Conservation (phyloP, 2,113 vertebrate genomes). For the Atrichornis clamosus region DNA sequence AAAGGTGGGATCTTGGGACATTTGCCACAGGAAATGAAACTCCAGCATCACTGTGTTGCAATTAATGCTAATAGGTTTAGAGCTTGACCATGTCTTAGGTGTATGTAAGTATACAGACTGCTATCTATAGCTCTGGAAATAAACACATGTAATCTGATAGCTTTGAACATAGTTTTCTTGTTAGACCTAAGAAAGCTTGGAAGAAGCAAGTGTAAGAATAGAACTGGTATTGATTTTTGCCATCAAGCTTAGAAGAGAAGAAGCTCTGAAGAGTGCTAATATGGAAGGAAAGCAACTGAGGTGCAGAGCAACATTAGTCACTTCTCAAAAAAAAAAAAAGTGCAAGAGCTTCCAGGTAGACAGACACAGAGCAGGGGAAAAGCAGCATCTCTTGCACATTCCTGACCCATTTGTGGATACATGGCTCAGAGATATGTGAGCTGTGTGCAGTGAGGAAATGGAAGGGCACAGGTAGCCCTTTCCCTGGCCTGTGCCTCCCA, state of each 20-base stretch:
- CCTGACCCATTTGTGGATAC: not conserved
- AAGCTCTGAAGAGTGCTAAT: not conserved
- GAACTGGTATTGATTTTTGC: not conserved
- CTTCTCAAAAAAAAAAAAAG: not conserved
- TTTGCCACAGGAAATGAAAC: not conserved
- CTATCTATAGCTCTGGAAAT: slow-evolving; percentile 36
- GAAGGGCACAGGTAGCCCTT: not conserved
- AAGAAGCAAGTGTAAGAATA: not conserved
- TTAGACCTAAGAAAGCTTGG: not conserved
- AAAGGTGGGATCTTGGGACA: not conserved
- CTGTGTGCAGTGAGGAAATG: fast-evolving
- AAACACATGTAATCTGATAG: not conserved
- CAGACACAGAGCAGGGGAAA: not conserved
- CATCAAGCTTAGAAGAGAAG: not conserved
- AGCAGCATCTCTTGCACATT: not conserved
- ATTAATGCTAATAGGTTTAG: not conserved
- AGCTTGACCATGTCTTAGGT: not conserved
- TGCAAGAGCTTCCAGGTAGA: not conserved
- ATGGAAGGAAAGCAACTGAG: not conserved
- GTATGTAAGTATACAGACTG: not conserved
- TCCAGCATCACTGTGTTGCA: not conserved
- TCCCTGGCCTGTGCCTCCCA: not conserved
- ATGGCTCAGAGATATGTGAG: not conserved
- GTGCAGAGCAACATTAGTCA: not conserved
- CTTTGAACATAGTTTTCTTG: not conserved